phyloP scores from a whole-genome alignment of 2,113 vertebrate species.

The Varanus salvator region DNA sequence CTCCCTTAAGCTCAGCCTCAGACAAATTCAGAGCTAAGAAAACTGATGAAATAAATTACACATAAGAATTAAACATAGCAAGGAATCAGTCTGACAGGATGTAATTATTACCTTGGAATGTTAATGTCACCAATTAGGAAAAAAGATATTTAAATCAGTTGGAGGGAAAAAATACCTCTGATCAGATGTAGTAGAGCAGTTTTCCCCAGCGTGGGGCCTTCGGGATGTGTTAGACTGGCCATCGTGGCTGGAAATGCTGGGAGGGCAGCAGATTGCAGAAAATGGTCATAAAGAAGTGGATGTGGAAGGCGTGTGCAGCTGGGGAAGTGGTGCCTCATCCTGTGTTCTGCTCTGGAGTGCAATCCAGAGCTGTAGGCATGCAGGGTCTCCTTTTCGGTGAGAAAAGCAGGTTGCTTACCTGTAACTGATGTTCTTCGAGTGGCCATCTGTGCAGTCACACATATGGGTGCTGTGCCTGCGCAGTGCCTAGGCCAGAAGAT shows the following conservation, averaged over 20 bases:
- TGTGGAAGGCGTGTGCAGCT: not conserved
- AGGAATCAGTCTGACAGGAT: not conserved
- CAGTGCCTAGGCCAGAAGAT: too few relatives aligned
- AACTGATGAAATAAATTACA: not conserved
- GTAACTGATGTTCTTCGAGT: too few relatives aligned
- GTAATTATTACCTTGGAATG: not conserved
- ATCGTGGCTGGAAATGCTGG: too few relatives aligned
- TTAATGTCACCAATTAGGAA: not conserved
- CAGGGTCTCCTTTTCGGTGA: too few relatives aligned
- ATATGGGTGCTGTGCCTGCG: too few relatives aligned
- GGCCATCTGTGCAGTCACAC: too few relatives aligned
- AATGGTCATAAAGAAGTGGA: not conserved
- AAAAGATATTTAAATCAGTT: not conserved
- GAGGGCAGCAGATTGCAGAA: too few relatives aligned
- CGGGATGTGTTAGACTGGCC: not conserved
- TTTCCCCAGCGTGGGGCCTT: not conserved
- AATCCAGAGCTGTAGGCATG: too few relatives aligned
- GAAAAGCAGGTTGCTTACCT: too few relatives aligned
- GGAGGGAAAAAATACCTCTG: not conserved
- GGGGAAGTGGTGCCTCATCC: not conserved
- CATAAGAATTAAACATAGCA: conserved; percentile 10
- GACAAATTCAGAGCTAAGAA: not conserved
- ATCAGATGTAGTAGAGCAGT: not conserved
- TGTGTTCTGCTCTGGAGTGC: too few relatives aligned
- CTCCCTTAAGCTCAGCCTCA: not conserved